Evolutionary conservation across 2,113 vertebrate genomes (phyloP), one percentile per base, ranked within the genome.

Genomic region (Phyllostomus discolor): DNA sequence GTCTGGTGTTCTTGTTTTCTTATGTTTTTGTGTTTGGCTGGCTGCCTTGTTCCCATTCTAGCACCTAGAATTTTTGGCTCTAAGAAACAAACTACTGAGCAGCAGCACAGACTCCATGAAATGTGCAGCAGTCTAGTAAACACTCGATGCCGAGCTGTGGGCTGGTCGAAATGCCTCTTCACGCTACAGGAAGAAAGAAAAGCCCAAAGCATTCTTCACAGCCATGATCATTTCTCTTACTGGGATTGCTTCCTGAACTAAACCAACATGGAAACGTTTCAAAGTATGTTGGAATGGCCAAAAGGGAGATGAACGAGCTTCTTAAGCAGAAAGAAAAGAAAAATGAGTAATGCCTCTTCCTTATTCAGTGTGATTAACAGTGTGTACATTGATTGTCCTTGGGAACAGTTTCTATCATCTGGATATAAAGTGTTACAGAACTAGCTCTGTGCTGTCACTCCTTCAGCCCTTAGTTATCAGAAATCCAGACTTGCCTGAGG

Each of bases 241-340:
- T 90, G 97, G 98, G 3, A 98, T 99, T 99, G 94, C 98, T 99
- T 98, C 99, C 99, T 9, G 99, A 99, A 88, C 98, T 99, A 66
- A 99, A 99, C 98, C 99, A 99, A 95, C 99, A 99, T 5, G 99
- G 99, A 38, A 97, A 99, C 98, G 99, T 99, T 98, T 98, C 98
- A 0, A 99, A 99, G 97, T 99, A 99, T 72, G 96, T 98, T 48
- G 98, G 98, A 98, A 99, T 99, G 99, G 99, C 98, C 0, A 99
- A 99, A 98, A 99, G 99, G 86, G 99, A 99, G 98, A 98, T 99
- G 95, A 99, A 99, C 99, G 99, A 99, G 76, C 99, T 99, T 96
- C 99, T 99, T 48, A 99, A 99, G 98, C 99, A 99, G 97, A 99
- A 99, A 98, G 99, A 99, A 96, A 99, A 99, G 99, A 99, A 99